These are phyloP conservation scores for Halocaridina rubra DNA, from an alignment of 2,888 invertebrate species.

Conservation along the genomic window DNA sequence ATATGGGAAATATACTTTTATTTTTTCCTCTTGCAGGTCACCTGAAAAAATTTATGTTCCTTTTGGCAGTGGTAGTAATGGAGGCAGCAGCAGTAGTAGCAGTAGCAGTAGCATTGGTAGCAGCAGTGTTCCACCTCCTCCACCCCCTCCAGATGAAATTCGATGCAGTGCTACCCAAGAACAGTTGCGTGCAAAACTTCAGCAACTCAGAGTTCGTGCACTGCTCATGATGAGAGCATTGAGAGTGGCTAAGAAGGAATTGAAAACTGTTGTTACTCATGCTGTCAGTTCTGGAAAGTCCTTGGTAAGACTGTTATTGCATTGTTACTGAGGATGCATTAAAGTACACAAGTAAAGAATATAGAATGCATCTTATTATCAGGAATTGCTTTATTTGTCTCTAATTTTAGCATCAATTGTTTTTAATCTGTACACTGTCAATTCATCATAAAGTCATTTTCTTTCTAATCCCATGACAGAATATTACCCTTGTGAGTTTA, in stretches of 20 bases:
- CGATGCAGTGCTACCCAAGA: constrained; percentile 58
- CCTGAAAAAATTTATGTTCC: constrained; percentile 45
- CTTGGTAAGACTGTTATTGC: constrained; percentile 25
- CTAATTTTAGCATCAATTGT: no score
- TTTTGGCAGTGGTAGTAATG: constrained; percentile 28
- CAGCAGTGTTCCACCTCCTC: constrained; percentile 21
- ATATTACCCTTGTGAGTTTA: constrained; percentile 49
- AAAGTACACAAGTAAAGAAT: no score
- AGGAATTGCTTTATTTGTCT: no score
- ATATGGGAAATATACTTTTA: no score
- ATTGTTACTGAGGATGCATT: neutral
- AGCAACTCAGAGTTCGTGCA: constrained; percentile 57
- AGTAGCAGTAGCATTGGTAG: constrained; percentile 43
- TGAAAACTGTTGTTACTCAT: constrained; percentile 55
- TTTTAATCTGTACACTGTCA: no score
- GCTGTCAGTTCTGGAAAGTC: constrained; percentile 58
- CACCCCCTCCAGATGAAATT: constrained; percentile 40
- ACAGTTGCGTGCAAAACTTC: constrained; percentile 53
- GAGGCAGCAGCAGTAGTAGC: constrained; percentile 42
- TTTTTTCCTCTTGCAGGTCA: constrained; percentile 22
- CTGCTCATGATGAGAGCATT: constrained; percentile 49
- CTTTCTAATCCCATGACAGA: constrained; percentile 13
- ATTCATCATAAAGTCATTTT: no score
- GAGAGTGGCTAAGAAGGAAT: constrained; percentile 57
- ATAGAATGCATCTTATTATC: no score